Percentiles rank a stretch among this genome's conserved stretches.
These are phyloP conservation scores for Machimus atricapillus DNA, from an alignment of 2,888 invertebrate genomes.

Conservation along the genomic window DNA sequence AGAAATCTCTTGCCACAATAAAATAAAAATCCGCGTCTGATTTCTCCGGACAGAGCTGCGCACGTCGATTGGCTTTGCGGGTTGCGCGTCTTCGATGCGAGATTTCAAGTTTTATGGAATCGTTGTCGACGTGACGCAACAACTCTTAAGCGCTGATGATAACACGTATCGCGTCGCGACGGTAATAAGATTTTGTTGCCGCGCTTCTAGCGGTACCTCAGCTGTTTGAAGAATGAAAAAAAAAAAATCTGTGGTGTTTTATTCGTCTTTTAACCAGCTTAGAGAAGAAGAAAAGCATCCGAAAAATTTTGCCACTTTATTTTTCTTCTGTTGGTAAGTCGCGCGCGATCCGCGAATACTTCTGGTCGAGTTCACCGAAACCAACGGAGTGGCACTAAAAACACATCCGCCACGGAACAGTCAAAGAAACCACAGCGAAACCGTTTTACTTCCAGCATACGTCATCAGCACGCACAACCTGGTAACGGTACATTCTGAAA, in stretches of 20 bases:
- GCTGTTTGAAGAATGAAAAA: neutral
- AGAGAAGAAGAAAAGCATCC: neutral
- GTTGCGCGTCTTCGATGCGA: neutral
- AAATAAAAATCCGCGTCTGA: neutral
- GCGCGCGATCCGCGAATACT: neutral
- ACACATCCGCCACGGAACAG: constrained; percentile 15
- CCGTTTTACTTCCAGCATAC: constrained; percentile 36
- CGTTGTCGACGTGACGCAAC: neutral
- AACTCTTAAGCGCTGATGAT: neutral
- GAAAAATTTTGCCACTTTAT: neutral
- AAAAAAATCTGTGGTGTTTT: neutral
- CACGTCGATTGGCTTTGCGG: neutral
- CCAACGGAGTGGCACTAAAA: constrained; percentile 12
- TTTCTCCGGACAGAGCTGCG: neutral
- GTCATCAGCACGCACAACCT: constrained; percentile 32
- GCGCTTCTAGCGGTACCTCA: neutral
- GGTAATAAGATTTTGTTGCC: neutral
- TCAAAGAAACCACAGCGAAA: constrained; percentile 24
- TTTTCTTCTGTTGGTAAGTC: neutral
- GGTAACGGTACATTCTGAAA: constrained; percentile 29
- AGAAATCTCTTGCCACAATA: neutral
- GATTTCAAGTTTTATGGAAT: neutral
- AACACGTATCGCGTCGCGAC: neutral
- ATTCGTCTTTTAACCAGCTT: neutral
- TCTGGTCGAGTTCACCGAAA: neutral